phyloP scores from a whole-genome alignment of 1,140 invertebrate genomes.

The Formica exsecta region DNA sequence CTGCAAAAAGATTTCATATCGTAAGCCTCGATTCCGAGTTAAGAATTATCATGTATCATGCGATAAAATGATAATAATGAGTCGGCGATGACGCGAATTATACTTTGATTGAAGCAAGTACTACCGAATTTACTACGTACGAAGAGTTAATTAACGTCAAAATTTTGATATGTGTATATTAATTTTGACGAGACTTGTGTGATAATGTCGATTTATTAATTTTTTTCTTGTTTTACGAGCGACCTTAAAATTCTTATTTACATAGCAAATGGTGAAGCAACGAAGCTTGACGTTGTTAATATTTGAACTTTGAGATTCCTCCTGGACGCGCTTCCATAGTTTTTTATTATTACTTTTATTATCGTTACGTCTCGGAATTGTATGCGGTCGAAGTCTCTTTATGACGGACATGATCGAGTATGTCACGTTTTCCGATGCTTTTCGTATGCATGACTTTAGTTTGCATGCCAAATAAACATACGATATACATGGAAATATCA shows the following conservation, averaged over 20 bases:
- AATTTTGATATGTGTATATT: neutral
- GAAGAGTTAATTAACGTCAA: neutral
- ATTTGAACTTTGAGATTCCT: slow-evolving; percentile 27
- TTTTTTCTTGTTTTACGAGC: neutral
- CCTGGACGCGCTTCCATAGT: neutral
- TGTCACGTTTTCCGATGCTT: neutral
- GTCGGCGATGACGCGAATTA: neutral
- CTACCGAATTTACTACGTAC: neutral
- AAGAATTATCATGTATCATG: neutral
- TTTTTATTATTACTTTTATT: neutral
- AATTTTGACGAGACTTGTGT: neutral
- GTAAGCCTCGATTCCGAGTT: neutral
- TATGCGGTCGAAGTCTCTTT: neutral
- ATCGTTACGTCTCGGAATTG: no score
- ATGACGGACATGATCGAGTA: slow-evolving; percentile 7
- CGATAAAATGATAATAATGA: neutral
- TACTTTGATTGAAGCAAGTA: neutral
- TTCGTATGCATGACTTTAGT: slow-evolving; percentile 3
- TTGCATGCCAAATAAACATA: neutral
- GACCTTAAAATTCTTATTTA: slow-evolving; percentile 29
- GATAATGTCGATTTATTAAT: neutral
- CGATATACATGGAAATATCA: slow-evolving; percentile 6
- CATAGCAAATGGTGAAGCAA: slow-evolving; percentile 24
- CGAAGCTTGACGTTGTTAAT: neutral
- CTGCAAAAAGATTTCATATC: neutral